A percentile compares a stretch with the other conserved stretches of the same genome.
Conservation (phyloP, 2,113 vertebrate genomes). For the Triplophysa siluroides region DNA sequence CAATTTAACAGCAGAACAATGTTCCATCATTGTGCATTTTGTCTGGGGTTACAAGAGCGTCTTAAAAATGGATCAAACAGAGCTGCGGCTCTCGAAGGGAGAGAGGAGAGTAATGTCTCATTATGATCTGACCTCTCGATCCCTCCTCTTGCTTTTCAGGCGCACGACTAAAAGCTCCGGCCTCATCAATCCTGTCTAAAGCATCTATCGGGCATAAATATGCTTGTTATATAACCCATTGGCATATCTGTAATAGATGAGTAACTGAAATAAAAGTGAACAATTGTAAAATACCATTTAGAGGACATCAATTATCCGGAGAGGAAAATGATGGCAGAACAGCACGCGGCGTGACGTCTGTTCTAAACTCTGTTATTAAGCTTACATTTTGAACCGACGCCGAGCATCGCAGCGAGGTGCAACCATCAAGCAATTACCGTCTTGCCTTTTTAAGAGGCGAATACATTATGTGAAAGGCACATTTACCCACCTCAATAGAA, state of each 20-base stretch:
- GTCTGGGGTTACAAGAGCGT: background rate
- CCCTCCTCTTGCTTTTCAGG: background rate
- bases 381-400: constrained; percentile 14
- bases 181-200: constrained; percentile 14
- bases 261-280: constrained; percentile 28
- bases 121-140: background rate
- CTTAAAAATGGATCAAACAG: constrained; percentile 11
- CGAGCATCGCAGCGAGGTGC: constrained; percentile 44
- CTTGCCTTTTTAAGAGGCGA: constrained; percentile 11
- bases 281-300: constrained; percentile 33
- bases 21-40: background rate
- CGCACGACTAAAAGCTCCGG: background rate
- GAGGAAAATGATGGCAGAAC: constrained; percentile 32
- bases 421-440: constrained; percentile 23
- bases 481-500: constrained; percentile 32
- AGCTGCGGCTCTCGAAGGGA: background rate
- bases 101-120: constrained; percentile 20
- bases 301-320: constrained; percentile 21
- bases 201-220: constrained; percentile 33
- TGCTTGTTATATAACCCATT: constrained; percentile 11
- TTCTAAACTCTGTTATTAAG: constrained; percentile 28
- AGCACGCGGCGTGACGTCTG: constrained; percentile 14
- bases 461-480: constrained; percentile 4
- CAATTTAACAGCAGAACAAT: background rate
- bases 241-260: background rate